Percentiles rank a stretch among this genome's conserved stretches.
Evolutionary conservation across 37 sponge, comb jelly and placozoan genomes (phyloP).

Genomic region (Dysidea cf. avara): DNA sequence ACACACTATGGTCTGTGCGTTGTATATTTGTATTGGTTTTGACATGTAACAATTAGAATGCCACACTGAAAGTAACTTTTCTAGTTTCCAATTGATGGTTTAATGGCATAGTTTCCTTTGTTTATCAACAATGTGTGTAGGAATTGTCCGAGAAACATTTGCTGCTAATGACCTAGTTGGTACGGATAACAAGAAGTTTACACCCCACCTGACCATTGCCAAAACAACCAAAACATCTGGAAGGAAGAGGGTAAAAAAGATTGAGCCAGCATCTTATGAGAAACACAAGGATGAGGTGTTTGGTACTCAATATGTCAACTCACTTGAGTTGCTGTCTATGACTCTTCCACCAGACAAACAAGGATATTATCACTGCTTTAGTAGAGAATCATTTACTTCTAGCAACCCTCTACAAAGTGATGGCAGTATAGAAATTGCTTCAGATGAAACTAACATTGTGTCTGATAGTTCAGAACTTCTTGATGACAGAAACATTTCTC

Average conservation of each 20-base stretch:
- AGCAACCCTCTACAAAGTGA: too few species aligned
- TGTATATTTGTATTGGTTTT: too few species aligned
- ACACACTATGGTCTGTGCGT: too few species aligned
- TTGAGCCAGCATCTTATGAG: neutral
- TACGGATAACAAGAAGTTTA: conserved; percentile 23
- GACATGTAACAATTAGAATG: too few species aligned
- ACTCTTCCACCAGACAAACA: conserved; percentile 1
- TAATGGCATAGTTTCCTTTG: too few species aligned
- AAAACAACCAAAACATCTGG: conserved; percentile 21
- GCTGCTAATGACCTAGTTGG: conserved; percentile 1
- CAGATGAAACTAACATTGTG: too few species aligned
- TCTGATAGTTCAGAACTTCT: too few species aligned
- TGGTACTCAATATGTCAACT: conserved; percentile 9
- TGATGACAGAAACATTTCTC: too few species aligned
- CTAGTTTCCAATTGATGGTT: too few species aligned
- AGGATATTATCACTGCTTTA: conserved; percentile 36
- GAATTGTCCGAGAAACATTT: conserved; percentile 25
- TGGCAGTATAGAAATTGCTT: too few species aligned
- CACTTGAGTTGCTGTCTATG: conserved; percentile 46
- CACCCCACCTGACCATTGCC: conserved; percentile 59
- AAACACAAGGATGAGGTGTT: conserved; percentile 4
- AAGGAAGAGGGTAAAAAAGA: neutral
- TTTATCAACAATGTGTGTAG: too few species aligned
- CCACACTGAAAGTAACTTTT: too few species aligned
- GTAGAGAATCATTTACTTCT: neutral